Conservation (phyloP, 2,113 vertebrate species). For the Periophthalmus modestus region DNA sequence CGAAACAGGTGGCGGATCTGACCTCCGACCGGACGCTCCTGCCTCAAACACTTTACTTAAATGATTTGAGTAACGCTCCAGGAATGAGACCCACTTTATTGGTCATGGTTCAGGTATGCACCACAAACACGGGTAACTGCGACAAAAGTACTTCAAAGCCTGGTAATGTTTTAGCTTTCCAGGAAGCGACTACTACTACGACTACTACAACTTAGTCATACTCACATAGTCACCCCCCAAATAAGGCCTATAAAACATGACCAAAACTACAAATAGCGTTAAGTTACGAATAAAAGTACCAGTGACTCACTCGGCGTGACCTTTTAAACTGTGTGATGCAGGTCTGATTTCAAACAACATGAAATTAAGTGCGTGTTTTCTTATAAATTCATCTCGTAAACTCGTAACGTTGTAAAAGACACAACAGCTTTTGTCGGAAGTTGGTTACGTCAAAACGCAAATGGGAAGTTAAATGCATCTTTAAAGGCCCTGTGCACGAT, state of each 20-base stretch:
- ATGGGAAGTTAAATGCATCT: no score
- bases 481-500: no score
- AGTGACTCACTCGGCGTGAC: neutral
- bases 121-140: conserved; percentile 39
- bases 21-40: conserved; percentile 21
- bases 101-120: conserved; percentile 43
- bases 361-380: neutral
- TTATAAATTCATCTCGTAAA: neutral
- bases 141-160: conserved; percentile 32
- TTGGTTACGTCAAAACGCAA: no score
- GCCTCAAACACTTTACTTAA: conserved; percentile 36
- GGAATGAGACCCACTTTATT: conserved; percentile 26
- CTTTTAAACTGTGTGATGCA: neutral
- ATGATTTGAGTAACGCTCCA: conserved; percentile 32
- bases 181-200: neutral
- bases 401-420: neutral
- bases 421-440: neutral
- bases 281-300: neutral
- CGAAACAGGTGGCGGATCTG: neutral
- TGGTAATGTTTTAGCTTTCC: conserved; percentile 20
- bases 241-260: neutral
- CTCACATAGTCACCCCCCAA: neutral
- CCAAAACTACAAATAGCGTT: neutral
- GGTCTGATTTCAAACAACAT: neutral
- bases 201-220: neutral